Evolutionary conservation across 2,113 vertebrate genomes (phyloP).

Genomic region (Pluvialis apricaria): DNA sequence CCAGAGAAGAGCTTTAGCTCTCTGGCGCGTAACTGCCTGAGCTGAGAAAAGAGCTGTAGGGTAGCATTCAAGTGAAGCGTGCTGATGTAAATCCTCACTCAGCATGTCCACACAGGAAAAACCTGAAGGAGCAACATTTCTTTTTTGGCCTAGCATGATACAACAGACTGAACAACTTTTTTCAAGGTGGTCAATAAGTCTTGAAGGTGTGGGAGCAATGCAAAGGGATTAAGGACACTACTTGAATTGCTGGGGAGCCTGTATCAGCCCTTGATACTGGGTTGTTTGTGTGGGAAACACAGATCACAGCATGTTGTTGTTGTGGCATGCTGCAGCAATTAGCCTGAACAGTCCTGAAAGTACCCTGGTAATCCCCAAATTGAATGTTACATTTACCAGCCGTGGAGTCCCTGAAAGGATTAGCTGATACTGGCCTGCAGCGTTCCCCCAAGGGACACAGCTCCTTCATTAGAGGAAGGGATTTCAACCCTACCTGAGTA

Average conservation of each 20-base stretch:
- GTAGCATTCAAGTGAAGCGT: background rate
- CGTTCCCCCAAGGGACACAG: background rate
- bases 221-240: background rate
- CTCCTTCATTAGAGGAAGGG: conserved; percentile 22
- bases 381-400: conserved; percentile 32
- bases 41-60: background rate
- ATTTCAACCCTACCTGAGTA: background rate
- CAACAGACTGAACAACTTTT: background rate
- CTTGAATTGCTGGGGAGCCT: background rate
- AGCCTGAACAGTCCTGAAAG: conserved; percentile 18
- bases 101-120: background rate
- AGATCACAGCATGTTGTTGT: background rate
- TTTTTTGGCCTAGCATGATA: background rate
- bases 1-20: background rate
- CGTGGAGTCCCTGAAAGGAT: conserved; percentile 47
- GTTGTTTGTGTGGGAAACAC: conserved; percentile 39
- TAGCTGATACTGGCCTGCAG: conserved; percentile 13
- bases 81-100: background rate
- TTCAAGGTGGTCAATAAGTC: background rate
- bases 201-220: background rate
- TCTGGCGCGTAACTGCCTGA: background rate
- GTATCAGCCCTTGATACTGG: background rate
- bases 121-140: background rate
- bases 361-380: conserved; percentile 22
- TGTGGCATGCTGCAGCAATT: conserved; percentile 1